A percentile compares a stretch with the other conserved stretches of the same genome.
Evolutionary conservation across 2,113 vertebrate genomes (phyloP).

Genomic region (Callithrix jacchus): DNA sequence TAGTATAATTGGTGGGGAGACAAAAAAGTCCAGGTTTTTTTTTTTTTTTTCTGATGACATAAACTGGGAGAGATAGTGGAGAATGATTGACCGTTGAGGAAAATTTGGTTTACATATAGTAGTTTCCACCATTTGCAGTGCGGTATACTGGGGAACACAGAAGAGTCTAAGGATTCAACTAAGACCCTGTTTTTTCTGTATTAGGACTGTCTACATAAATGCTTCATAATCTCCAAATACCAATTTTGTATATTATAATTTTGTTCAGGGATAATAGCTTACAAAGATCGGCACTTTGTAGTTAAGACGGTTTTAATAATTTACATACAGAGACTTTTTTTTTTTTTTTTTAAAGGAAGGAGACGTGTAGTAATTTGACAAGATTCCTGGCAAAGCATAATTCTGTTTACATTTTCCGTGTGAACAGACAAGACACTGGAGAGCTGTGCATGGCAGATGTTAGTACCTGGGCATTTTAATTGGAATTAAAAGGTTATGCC

Average conservation of each 20-base stretch:
- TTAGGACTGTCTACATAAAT: constrained; percentile 5
- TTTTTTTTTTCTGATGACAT: background rate
- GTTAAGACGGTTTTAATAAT: constrained; percentile 5
- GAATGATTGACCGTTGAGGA: background rate
- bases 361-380: constrained; percentile 2
- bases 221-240: background rate
- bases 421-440: background rate
- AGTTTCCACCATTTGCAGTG: background rate
- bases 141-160: background rate
- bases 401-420: background rate
- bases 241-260: background rate
- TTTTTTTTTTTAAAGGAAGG: background rate
- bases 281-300: constrained; percentile 6
- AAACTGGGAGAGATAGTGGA: constrained; percentile 1
- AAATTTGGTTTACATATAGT: background rate
- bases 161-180: background rate
- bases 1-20: constrained; percentile 13
- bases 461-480: background rate
- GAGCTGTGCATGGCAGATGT: background rate
- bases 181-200: background rate
- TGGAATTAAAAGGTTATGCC: constrained; percentile 14
- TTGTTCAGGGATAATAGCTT: background rate
- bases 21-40: background rate
- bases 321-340: background rate
- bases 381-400: background rate